Evolutionary conservation across 2,797 vertebrate genomes (phyloP).

Genomic region (Sebastes diploproa): DNA sequence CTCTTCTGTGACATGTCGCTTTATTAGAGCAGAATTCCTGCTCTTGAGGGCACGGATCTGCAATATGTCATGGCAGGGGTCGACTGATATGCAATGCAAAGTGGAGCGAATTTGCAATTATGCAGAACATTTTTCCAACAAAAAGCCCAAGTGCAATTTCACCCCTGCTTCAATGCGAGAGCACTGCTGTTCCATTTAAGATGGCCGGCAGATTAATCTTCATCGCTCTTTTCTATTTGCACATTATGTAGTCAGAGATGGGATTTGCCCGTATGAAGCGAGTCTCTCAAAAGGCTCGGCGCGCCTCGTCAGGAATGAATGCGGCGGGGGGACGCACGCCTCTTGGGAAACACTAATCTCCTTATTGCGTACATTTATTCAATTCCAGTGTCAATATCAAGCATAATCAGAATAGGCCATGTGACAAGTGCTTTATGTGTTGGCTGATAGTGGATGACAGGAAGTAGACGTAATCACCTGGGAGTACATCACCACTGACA

Average conservation of each 20-base stretch:
- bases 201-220: conserved; percentile 55
- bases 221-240: conserved; percentile 56
- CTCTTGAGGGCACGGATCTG: conserved; percentile 17
- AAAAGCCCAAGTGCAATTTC: conserved; percentile 30
- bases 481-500: conserved; percentile 71
- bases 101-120: conserved; percentile 45
- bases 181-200: conserved; percentile 40
- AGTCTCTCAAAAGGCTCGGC: conserved; percentile 59
- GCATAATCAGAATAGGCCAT: conserved; percentile 66
- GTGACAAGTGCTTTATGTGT: conserved; percentile 71
- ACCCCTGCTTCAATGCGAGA: conserved; percentile 15
- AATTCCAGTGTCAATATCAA: conserved; percentile 78
- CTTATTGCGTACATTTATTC: conserved; percentile 78
- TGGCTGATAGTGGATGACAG: conserved; percentile 69
- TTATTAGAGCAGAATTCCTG: conserved; percentile 31
- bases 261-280: conserved; percentile 63
- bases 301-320: conserved; percentile 65
- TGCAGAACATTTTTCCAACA: conserved; percentile 23
- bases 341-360: conserved; percentile 79
- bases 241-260: conserved; percentile 52
- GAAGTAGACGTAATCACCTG: conserved; percentile 70
- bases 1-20: conserved; percentile 10
- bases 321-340: conserved; percentile 41
- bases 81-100: conserved; percentile 32
- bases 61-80: conserved; percentile 13